A percentile compares a stretch with the other conserved stretches of the same genome.
Conservation (phyloP, 1,140 invertebrate species). For the Pantala flavescens region DNA sequence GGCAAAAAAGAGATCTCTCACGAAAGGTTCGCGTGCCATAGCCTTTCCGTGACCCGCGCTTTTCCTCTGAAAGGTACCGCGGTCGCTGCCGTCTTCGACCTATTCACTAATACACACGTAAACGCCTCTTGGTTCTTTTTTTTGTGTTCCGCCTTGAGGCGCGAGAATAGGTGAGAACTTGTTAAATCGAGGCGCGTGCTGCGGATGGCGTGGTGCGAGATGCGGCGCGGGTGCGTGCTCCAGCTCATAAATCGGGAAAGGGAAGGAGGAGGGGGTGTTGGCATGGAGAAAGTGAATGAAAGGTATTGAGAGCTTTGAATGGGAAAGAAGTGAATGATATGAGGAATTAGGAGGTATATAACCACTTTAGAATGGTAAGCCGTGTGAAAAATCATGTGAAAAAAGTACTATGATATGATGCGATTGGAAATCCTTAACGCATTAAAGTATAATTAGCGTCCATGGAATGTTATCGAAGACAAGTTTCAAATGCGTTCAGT, state of each 20-base stretch:
- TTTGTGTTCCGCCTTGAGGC: not conserved
- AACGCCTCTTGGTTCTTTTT: not conserved
- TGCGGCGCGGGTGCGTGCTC: not conserved
- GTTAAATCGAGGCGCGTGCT: not conserved
- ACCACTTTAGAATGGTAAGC: too few species aligned
- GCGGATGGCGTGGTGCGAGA: not conserved
- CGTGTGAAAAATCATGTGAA: too few species aligned
- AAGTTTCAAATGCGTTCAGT: too few species aligned
- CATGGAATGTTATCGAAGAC: too few species aligned
- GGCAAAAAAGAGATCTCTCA: not conserved
- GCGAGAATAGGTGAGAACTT: not conserved
- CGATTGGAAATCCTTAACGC: too few species aligned
- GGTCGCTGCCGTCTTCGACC: not conserved
- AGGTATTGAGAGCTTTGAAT: too few species aligned
- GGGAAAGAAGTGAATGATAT: too few species aligned
- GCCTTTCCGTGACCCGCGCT: not conserved
- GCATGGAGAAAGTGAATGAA: too few species aligned
- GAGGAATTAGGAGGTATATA: too few species aligned
- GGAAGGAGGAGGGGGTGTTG: not conserved
- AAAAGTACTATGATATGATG: too few species aligned
- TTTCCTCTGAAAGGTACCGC: not conserved
- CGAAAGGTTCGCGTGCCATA: not conserved
- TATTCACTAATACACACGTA: too few species aligned
- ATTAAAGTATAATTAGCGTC: too few species aligned
- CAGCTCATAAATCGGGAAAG: not conserved